Conservation (phyloP, 2,113 vertebrate genomes). For the Campylomormyrus numenius region DNA sequence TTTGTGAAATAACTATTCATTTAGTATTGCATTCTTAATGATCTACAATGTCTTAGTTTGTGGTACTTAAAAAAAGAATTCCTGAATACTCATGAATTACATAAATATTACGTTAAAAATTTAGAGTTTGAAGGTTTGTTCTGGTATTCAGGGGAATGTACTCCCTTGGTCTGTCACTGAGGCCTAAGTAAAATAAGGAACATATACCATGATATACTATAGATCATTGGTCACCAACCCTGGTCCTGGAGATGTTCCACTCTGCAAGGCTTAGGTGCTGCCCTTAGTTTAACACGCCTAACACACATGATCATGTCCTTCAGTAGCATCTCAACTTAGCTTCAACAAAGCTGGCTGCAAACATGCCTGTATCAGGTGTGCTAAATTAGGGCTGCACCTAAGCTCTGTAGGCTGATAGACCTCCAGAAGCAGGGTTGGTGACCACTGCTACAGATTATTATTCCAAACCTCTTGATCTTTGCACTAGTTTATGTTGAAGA, state of each 20-base stretch:
- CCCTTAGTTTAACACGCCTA: background rate
- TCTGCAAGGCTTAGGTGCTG: background rate
- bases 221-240: background rate
- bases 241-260: background rate
- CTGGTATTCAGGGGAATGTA: background rate
- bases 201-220: background rate
- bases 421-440: background rate
- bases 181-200: background rate
- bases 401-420: too few species aligned
- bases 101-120: background rate
- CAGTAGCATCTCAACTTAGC: background rate
- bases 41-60: background rate
- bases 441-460: background rate
- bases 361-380: background rate
- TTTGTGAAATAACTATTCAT: background rate
- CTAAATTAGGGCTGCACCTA: background rate
- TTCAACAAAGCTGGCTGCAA: background rate
- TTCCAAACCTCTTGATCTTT: background rate
- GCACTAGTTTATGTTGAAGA: background rate
- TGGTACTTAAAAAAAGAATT: background rate
- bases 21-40: background rate
- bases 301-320: background rate
- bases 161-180: background rate
- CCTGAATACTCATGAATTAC: background rate
- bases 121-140: background rate